Evolutionary conservation across 2,113 vertebrate species (phyloP).

Genomic region (Bucco capensis): DNA sequence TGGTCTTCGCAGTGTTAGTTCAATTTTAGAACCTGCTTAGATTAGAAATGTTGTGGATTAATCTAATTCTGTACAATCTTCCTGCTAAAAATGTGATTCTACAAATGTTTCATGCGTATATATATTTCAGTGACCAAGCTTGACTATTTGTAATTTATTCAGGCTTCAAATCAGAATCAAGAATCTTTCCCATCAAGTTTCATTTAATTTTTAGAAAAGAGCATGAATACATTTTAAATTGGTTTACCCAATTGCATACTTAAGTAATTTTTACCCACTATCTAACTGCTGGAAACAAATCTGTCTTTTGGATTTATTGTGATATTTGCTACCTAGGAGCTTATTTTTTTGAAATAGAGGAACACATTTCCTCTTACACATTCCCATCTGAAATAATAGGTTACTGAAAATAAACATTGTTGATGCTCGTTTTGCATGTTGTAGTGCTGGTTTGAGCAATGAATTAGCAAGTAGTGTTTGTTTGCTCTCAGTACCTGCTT

Average conservation of each 20-base stretch:
- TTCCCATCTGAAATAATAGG: neutral
- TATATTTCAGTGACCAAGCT: neutral
- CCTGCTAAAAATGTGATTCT: neutral
- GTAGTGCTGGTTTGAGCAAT: neutral
- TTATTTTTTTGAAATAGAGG: neutral
- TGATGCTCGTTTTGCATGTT: neutral
- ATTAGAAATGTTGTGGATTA: neutral
- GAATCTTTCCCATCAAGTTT: neutral
- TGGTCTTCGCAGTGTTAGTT: neutral
- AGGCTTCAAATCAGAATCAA: neutral
- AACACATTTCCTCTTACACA: neutral
- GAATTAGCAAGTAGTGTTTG: neutral
- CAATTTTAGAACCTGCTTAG: neutral
- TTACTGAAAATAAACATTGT: neutral
- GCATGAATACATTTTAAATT: neutral
- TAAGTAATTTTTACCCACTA: neutral
- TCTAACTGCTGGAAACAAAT: neutral
- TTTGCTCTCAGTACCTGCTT: neutral
- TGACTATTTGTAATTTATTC: neutral
- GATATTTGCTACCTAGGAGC: neutral
- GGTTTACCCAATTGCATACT: neutral
- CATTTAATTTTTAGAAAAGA: neutral
- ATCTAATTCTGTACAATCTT: neutral
- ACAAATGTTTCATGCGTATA: neutral
- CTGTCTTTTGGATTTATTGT: neutral